Conservation (phyloP, 2,888 invertebrate species). For the Lasioglossum pauxillum region DNA sequence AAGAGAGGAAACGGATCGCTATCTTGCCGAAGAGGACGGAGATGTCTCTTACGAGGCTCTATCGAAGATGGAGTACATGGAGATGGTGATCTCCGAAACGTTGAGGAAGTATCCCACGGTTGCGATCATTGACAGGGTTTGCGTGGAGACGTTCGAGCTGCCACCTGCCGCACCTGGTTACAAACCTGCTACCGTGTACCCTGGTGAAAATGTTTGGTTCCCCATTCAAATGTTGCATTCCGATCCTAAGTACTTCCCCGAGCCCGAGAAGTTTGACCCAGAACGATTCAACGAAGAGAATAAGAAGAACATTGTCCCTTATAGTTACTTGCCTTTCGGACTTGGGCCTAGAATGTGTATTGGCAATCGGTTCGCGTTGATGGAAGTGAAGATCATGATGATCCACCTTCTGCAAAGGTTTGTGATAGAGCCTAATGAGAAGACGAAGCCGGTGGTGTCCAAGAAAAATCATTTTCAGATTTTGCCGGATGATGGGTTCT, state of each 20-base stretch:
- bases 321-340: constrained; percentile 74
- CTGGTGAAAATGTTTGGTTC: constrained; percentile 53
- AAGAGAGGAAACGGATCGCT: constrained; percentile 76
- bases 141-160: constrained; percentile 85
- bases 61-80: constrained; percentile 74
- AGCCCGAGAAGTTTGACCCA: constrained; percentile 75
- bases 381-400: constrained; percentile 74
- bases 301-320: constrained; percentile 68
- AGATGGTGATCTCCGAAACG: constrained; percentile 83
- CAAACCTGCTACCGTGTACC: constrained; percentile 47
- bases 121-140: constrained; percentile 85
- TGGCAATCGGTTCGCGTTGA: constrained; percentile 75
- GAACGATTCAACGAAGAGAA: constrained; percentile 74
- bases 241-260: constrained; percentile 72
- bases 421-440: constrained; percentile 76
- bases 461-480: constrained; percentile 52
- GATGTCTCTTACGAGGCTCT: constrained; percentile 72
- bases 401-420: constrained; percentile 67
- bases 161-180: constrained; percentile 68
- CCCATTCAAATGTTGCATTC: constrained; percentile 71
- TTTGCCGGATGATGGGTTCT: constrained; percentile 62
- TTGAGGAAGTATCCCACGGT: constrained; percentile 85
- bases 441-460: constrained; percentile 81
- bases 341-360: constrained; percentile 75
- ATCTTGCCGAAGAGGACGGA: constrained; percentile 51